Conservation (phyloP, 2,888 invertebrate species). For the Ashinkailepas kermadecensis region DNA sequence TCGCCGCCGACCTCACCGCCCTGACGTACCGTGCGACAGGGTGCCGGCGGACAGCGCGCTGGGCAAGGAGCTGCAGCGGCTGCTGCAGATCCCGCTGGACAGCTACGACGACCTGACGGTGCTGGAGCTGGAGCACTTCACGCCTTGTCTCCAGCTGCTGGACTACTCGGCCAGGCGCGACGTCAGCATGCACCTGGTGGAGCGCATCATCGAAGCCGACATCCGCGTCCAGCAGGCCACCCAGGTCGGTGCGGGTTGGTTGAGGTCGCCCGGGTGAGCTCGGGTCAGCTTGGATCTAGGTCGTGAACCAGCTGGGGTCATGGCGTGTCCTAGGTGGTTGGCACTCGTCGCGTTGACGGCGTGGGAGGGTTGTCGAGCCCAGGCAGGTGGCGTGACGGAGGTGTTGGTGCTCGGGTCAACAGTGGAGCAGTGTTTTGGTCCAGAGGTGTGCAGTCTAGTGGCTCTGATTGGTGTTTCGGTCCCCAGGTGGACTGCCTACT, state of each 20-base stretch:
- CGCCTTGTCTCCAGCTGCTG: slow-evolving; percentile 74
- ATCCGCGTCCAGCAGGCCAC: slow-evolving; percentile 79
- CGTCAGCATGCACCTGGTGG: slow-evolving; percentile 79
- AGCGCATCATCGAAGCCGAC: slow-evolving; percentile 82
- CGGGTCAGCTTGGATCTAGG: no score
- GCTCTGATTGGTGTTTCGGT: slow-evolving; percentile 76
- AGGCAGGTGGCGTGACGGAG: no score
- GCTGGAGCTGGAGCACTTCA: slow-evolving; percentile 76
- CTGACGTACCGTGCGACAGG: slow-evolving; percentile 42
- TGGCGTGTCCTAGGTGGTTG: no score
- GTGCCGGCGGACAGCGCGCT: slow-evolving; percentile 71
- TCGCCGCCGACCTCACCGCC: no score
- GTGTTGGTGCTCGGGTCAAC: no score
- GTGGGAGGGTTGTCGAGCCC: no score
- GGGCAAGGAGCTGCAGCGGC: slow-evolving; percentile 83
- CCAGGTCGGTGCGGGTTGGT: slow-evolving; percentile 38
- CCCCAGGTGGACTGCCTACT: no score
- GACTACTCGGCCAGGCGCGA: slow-evolving; percentile 79
- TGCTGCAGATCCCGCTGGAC: slow-evolving; percentile 90
- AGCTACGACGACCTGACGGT: slow-evolving; percentile 88
- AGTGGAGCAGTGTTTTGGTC: no score
- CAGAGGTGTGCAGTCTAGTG: slow-evolving; percentile 63
- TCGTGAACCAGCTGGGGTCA: no score
- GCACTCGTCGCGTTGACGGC: no score
- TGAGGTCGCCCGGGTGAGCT: background rate